A percentile compares a stretch with the other conserved stretches of the same genome.
phyloP scores from a whole-genome alignment of 2,113 vertebrate genomes.

The Mohoua ochrocephala region DNA sequence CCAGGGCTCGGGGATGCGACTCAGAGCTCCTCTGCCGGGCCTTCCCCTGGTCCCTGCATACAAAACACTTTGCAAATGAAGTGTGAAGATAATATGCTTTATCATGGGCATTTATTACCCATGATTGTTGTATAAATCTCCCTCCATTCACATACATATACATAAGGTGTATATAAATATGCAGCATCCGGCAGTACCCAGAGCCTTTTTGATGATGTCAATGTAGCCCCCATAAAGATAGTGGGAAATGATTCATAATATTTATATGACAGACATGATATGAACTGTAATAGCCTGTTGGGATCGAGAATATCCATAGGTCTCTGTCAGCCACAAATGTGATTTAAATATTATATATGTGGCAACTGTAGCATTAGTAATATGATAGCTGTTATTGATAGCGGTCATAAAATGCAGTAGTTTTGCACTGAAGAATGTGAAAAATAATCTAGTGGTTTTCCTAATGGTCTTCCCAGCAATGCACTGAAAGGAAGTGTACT shows the following conservation, averaged over 20 bases:
- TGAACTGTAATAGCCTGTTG: slow-evolving; percentile 71
- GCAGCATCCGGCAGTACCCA: neutral
- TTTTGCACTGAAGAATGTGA: slow-evolving; percentile 43
- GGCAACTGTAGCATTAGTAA: slow-evolving; percentile 43
- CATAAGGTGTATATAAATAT: slow-evolving; percentile 33
- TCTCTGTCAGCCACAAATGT: slow-evolving; percentile 68
- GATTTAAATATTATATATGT: slow-evolving; percentile 73
- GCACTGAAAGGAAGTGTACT: neutral
- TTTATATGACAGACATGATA: slow-evolving; percentile 75
- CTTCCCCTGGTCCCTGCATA: slow-evolving; percentile 1
- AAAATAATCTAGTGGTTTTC: slow-evolving; percentile 22
- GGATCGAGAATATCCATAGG: slow-evolving; percentile 66
- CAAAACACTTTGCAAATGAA: slow-evolving; percentile 35
- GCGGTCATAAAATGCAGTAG: slow-evolving; percentile 43
- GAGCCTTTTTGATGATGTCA: slow-evolving; percentile 28
- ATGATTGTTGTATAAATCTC: slow-evolving; percentile 49
- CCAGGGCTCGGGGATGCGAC: neutral
- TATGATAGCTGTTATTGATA: slow-evolving; percentile 60
- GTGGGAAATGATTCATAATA: slow-evolving; percentile 72
- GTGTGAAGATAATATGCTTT: slow-evolving; percentile 53
- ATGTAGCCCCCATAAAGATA: slow-evolving; percentile 69
- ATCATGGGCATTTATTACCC: slow-evolving; percentile 47
- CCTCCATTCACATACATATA: slow-evolving; percentile 15
- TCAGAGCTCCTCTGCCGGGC: neutral
- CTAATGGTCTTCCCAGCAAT: neutral